Evolutionary conservation across 2,113 vertebrate genomes (phyloP), one percentile per base, ranked within the genome.

Genomic region (Dicerorhinus sumatrensis): DNA sequence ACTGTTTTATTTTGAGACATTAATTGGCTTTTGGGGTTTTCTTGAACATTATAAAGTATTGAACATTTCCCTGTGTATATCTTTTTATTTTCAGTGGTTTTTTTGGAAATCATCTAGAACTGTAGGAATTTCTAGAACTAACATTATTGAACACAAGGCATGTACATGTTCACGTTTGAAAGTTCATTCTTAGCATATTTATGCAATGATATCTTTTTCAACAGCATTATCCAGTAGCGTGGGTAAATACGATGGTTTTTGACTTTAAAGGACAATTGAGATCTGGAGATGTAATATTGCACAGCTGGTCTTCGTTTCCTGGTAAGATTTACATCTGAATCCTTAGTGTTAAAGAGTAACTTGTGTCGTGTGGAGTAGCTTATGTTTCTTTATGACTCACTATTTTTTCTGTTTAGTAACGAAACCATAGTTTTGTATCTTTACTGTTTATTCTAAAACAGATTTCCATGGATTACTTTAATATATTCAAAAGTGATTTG

Each of bases 241-340:
- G 99, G 99, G 99, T 99, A 93, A 99, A 99, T 98, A 99, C 99
- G 27, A 99, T 99, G 99, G 99, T 99, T 97, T 99, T 99, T 98
- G 99, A 99, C 99, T 99, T 99, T 98, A 99, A 99, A 99, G 99
- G 99, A 96, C 99, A 99, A 42, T 96, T 99, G 98, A 99, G 99
- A 98, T 99, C 99, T 7, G 99, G 99, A 96, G 99, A 99, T 18
- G 96, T 99, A 91, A 97, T 99, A 87, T 98, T 99, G 90, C 99
- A 99, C 98, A 99, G 99, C 99, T 99, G 99, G 99, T 99, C 99
- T 76, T 99, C 99, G 2, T 99, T 99, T 99, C 99, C 99, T 99
- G 99, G 99, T 99, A 98, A 98, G 98, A 88, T 80, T 96, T 89
- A 77, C 16, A 51, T 94, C 73, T 14, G 85, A 88, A 84, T 94